A percentile compares a stretch with the other conserved stretches of the same genome.
phyloP scores from a whole-genome alignment of 2,888 invertebrate species.

The Polydrusus pterygomalis region DNA sequence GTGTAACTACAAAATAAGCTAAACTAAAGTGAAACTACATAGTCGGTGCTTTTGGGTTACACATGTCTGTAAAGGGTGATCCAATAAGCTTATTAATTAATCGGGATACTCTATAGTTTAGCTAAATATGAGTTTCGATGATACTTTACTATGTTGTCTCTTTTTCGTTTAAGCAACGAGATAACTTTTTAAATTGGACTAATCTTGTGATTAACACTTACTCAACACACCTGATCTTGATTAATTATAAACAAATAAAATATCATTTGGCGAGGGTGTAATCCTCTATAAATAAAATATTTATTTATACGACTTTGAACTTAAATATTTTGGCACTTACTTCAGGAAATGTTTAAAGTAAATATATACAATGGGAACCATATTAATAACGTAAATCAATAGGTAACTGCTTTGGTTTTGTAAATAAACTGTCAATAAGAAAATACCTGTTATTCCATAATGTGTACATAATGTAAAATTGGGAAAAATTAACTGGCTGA shows the following conservation, averaged over 20 bases:
- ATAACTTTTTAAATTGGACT: background rate
- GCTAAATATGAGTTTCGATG: no score
- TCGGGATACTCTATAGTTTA: no score
- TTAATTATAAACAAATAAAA: slow-evolving; percentile 10
- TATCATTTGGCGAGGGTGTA: slow-evolving; percentile 18
- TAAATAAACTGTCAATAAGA: background rate
- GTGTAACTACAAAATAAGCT: no score
- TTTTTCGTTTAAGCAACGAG: no score
- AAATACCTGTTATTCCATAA: background rate
- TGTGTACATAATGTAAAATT: no score
- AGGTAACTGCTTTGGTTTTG: background rate
- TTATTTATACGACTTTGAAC: slow-evolving; percentile 23
- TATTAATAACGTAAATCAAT: background rate
- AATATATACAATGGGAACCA: background rate
- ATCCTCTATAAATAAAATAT: slow-evolving; percentile 11
- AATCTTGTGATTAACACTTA: background rate
- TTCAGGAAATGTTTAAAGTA: slow-evolving; percentile 12
- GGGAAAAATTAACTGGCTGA: no score
- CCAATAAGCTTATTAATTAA: no score
- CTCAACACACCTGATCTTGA: background rate
- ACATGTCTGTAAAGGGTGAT: no score
- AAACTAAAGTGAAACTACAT: no score
- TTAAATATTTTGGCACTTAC: slow-evolving; percentile 24
- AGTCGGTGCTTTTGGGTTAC: no score
- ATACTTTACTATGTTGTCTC: no score